Base-by-base conservation (phyloP, 2,797 vertebrate genomes). In the Mormyrus hasselquistii region DNA sequence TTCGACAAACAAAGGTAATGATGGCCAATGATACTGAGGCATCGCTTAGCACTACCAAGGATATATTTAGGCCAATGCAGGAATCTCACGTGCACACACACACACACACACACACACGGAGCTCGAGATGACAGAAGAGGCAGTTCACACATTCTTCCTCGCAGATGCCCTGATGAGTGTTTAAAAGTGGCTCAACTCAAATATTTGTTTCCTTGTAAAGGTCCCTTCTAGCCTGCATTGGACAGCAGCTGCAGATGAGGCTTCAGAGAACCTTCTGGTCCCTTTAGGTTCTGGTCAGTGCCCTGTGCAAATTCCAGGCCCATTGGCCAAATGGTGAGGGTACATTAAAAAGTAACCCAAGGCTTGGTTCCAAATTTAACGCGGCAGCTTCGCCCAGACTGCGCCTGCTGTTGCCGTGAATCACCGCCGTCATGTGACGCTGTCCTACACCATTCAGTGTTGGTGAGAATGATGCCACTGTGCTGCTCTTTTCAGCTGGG, bases 201-300 rank as follows among this genome's bases (percentile, higher is more conserved):
- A 22, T 87, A 89, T 88, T 76, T 52, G 41, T 88, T n/a, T 41
- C 57, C 91, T 87, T 88, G 86, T 90, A 16, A 73, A 87, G 86
- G 44, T 90, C 19, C 50, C 89, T 85, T 92, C 93, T 89, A 89
- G 90, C 10, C 34, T 44, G 6, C 62, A 14, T 41, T n/a, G 14
- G 50, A 34, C 50, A 86, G 84, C 84, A 91, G 69, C 90, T 65
- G 57, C 89, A 44, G 69, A 41, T 76, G 14, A 76, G 5, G 79
- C 8, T 49, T 4, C 44, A 49, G 8, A 50, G 47, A 84, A 22
- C 41, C 41, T 22, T 84, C 44, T 47, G 49, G 89, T 29, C 19
- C 22, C n/a, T 12, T 50, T 29, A 10, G 47, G 12, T 52, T 50
- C 47, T 52, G 83, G 50, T 50, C 47, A 50, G n/a, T 85, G 47